Conservation (phyloP, 2,888 invertebrate genomes). For the Drosophila limbata region DNA sequence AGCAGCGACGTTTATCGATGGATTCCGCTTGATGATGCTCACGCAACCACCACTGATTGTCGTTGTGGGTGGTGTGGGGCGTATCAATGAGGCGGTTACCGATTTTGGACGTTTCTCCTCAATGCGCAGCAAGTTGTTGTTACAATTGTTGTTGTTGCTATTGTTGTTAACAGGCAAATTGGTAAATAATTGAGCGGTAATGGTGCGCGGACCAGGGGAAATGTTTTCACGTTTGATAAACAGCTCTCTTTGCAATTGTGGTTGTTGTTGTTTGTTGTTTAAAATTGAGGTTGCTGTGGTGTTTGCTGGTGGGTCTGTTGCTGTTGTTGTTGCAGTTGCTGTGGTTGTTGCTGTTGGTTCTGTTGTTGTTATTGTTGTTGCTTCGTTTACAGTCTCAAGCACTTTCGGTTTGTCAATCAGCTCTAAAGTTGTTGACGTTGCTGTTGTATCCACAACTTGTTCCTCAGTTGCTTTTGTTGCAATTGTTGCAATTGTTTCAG, state of each 20-base stretch:
- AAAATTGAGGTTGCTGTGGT: conserved; percentile 27
- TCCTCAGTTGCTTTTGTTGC: conserved; percentile 26
- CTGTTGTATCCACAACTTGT: conserved; percentile 22
- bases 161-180: conserved; percentile 31
- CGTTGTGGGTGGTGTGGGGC: conserved; percentile 53
- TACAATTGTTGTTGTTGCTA: conserved; percentile 41
- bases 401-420: conserved; percentile 44
- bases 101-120: conserved; percentile 83
- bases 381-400: conserved; percentile 51
- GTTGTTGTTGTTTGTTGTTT: conserved; percentile 31
- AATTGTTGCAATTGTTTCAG: conserved; percentile 28
- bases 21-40: conserved; percentile 39
- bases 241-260: conserved; percentile 49
- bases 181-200: conserved; percentile 65
- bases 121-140: conserved; percentile 44
- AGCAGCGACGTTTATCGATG: conserved; percentile 40
- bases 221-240: conserved; percentile 71
- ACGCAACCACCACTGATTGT: conserved; percentile 21
- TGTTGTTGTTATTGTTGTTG: conserved; percentile 23
- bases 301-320: conserved; percentile 40
- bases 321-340: conserved; percentile 33
- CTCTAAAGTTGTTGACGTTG: conserved; percentile 45
- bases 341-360: conserved; percentile 10
- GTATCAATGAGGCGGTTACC: conserved; percentile 84
- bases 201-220: conserved; percentile 70